Conservation (phyloP, 2,113 vertebrate species). For the Hippocampus guttulatus region DNA sequence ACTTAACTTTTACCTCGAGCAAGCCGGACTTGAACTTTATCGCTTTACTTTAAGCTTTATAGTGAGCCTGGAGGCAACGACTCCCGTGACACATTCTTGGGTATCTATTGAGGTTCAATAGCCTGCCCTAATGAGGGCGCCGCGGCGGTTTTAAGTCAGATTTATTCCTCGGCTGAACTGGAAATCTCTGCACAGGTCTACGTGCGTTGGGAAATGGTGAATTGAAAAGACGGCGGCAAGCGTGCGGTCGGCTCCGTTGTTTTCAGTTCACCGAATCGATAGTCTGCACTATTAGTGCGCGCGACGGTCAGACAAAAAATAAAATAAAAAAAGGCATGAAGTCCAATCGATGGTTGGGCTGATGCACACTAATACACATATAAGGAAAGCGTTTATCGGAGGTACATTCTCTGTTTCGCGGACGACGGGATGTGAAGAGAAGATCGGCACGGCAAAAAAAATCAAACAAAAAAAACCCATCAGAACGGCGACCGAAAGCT, state of each 20-base stretch:
- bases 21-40: slow-evolving; percentile 4
- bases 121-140: not conserved
- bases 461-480: not conserved
- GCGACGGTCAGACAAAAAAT: slow-evolving; percentile 48
- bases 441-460: slow-evolving; percentile 3
- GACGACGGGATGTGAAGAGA: slow-evolving; percentile 7
- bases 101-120: slow-evolving; percentile 9
- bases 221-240: slow-evolving; percentile 31
- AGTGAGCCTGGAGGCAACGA: slow-evolving; percentile 3
- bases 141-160: not conserved
- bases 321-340: slow-evolving; percentile 21
- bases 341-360: slow-evolving; percentile 36
- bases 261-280: slow-evolving; percentile 47
- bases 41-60: slow-evolving; percentile 5
- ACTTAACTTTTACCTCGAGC: not conserved
- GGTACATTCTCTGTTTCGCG: slow-evolving; percentile 28
- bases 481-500: slow-evolving; percentile 45
- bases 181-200: slow-evolving; percentile 14
- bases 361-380: slow-evolving; percentile 20
- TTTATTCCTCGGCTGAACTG: not conserved
- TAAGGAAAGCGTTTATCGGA: slow-evolving; percentile 32
- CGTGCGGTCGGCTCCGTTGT: slow-evolving; percentile 21
- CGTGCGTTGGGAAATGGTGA: slow-evolving; percentile 20
- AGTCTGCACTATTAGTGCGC: slow-evolving; percentile 30
- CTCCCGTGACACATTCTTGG: slow-evolving; percentile 1